Conservation (phyloP, 2,113 vertebrate species). For the Lonchura striata region DNA sequence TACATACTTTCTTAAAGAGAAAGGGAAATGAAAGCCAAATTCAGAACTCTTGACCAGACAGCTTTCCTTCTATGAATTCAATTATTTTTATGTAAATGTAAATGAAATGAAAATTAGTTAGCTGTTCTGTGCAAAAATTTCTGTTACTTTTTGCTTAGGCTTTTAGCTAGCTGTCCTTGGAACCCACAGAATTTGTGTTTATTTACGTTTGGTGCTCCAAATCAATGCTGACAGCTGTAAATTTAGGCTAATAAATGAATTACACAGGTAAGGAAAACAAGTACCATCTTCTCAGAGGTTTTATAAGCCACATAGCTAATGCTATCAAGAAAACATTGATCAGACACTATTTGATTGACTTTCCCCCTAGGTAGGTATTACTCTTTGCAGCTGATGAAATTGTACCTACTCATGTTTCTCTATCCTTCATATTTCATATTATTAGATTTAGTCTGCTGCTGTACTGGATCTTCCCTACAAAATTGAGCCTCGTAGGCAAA, state of each 20-base stretch:
- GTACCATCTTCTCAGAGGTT: constrained; percentile 1
- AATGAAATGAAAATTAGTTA: constrained; percentile 8
- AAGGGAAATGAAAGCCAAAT: not conserved
- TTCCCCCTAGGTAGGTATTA: constrained; percentile 17
- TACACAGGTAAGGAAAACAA: constrained; percentile 62
- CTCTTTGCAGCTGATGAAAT: constrained; percentile 33
- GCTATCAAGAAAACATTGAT: constrained; percentile 46
- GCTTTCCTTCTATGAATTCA: not conserved
- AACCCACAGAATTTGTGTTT: constrained; percentile 11
- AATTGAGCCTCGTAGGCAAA: not conserved
- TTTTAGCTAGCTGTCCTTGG: constrained; percentile 56
- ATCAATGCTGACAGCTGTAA: constrained; percentile 67
- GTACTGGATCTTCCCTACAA: not conserved
- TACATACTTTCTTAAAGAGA: not conserved
- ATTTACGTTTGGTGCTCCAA: constrained; percentile 20
- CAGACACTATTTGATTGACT: constrained; percentile 46
- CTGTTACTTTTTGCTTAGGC: not conserved
- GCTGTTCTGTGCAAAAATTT: not conserved
- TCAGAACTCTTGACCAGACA: not conserved
- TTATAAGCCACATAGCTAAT: constrained; percentile 28
- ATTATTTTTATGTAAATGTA: not conserved
- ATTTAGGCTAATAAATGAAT: constrained; percentile 70
- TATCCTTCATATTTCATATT: constrained; percentile 29
- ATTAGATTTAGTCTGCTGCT: constrained; percentile 7
- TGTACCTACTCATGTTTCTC: constrained; percentile 28